Percentiles rank a stretch among this genome's conserved stretches.
phyloP scores from a whole-genome alignment of 1,140 invertebrate genomes.

The Alviniconcha marisindica region DNA sequence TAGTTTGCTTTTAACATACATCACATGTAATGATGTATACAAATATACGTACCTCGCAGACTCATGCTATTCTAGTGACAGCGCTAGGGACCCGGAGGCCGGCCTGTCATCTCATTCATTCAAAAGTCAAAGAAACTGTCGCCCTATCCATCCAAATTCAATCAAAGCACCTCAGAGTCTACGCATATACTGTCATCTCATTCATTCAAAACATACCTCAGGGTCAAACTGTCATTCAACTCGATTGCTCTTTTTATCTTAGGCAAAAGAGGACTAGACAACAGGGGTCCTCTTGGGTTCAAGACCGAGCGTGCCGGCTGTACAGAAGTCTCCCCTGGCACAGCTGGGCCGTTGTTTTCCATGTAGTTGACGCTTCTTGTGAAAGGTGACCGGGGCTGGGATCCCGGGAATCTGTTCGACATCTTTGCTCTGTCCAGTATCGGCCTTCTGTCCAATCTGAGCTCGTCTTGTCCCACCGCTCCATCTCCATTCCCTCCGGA shows the following conservation, averaged over 20 bases:
- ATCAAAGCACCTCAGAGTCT: background rate
- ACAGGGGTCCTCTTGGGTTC: constrained; percentile 43
- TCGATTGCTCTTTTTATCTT: constrained; percentile 45
- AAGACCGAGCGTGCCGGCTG: background rate
- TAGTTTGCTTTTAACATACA: too few relatives aligned
- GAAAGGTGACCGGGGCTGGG: background rate
- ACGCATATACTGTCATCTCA: background rate
- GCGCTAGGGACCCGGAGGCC: background rate
- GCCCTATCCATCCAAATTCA: background rate
- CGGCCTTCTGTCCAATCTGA: background rate
- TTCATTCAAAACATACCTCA: background rate
- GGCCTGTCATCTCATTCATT: background rate
- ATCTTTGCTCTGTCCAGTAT: background rate
- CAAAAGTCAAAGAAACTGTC: background rate
- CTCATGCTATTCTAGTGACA: too few relatives aligned
- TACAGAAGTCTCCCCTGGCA: background rate
- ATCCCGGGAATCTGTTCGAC: background rate
- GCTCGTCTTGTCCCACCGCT: background rate
- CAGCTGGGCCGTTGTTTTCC: background rate
- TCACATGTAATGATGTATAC: too few relatives aligned
- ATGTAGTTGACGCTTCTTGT: background rate
- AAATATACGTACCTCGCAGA: too few relatives aligned
- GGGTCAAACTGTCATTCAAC: constrained; percentile 37
- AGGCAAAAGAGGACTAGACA: constrained; percentile 42
- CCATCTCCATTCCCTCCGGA: background rate